Conservation (phyloP, 2,113 vertebrate genomes). For the Limnothrissa miodon region DNA sequence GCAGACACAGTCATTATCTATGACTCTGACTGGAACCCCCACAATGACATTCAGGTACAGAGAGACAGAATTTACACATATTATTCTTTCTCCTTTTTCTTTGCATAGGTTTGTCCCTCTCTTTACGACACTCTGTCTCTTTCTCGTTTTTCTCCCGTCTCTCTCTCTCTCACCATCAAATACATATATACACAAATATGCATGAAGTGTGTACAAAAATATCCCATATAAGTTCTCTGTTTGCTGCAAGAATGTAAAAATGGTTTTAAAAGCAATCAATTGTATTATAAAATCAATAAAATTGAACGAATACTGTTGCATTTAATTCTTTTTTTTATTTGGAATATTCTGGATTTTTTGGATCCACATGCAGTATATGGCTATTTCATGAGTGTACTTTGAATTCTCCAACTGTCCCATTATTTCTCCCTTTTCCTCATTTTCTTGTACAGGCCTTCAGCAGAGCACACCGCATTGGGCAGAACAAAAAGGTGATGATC, state of each 20-base stretch:
- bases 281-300: no score
- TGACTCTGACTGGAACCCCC: slow-evolving; percentile 98
- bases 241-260: background rate
- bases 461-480: slow-evolving; percentile 94
- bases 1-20: slow-evolving; percentile 98
- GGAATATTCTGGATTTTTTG: no score
- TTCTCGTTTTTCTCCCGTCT: background rate
- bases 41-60: slow-evolving; percentile 96
- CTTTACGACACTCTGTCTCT: background rate
- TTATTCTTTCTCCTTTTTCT: background rate
- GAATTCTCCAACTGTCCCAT: background rate
- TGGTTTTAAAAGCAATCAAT: background rate
- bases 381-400: background rate
- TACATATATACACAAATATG: background rate
- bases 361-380: no score
- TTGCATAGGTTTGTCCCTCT: background rate
- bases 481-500: slow-evolving; percentile 99
- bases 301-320: no score
- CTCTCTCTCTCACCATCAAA: background rate
- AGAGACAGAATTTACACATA: background rate
- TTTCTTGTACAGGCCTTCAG: slow-evolving; percentile 83
- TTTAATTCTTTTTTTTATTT: no score
- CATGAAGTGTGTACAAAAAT: background rate
- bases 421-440: background rate
- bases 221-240: no score